Base-by-base conservation (phyloP, 2,888 invertebrate species). In the Sceliomorpha sp. region DNA sequence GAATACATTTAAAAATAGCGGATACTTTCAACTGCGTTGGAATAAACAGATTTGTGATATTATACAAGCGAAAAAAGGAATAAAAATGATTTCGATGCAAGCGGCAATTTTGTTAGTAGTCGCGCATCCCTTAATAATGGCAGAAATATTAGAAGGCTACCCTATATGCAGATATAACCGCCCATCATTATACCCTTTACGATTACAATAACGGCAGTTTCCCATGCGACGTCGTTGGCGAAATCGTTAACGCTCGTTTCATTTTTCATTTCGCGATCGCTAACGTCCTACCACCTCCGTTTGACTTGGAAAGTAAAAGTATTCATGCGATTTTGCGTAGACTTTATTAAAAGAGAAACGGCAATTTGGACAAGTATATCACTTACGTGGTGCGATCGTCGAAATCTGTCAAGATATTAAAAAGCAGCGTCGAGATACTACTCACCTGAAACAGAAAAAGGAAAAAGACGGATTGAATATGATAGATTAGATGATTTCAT, bases 401-500 rank as follows among this genome's bases (percentile, higher is more conserved):
- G 56, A 40, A 55, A 29, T 42, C 29, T 48, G 44, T 31, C 58
- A 36, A 34, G 32, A 48, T 55, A 51, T 48, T 55, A 14, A 50
- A 37, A 48, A 44, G 24, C 34, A 32, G 40, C 9, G 59, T 67
- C 62, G 55, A 51, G 50, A 42, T 58, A 76, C n/a, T n/a, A n/a
- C 78, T 78, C 73, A 78, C 76, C 76, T 76, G 75, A 62, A 77
- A 78, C 73, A 75, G 42, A 78, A 68, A 59, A 44, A 75, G 42
- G 77, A 68, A 60, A 44, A 63, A 40, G 63, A 55, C 42, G 44
- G 37, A 17, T 60, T 51, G 44, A 55, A 50, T 50, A 56, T 67
- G 67, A 67, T 67, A 58, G 53, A 67, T 59, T 55, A 47, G 51
- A 26, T 67, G 48, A 53, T 60, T 67, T 50, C 53, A 67, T 42